A percentile compares a stretch with the other conserved stretches of the same genome.
phyloP scores from a whole-genome alignment of 2,113 vertebrate genomes.

The Clarias batrachus region DNA sequence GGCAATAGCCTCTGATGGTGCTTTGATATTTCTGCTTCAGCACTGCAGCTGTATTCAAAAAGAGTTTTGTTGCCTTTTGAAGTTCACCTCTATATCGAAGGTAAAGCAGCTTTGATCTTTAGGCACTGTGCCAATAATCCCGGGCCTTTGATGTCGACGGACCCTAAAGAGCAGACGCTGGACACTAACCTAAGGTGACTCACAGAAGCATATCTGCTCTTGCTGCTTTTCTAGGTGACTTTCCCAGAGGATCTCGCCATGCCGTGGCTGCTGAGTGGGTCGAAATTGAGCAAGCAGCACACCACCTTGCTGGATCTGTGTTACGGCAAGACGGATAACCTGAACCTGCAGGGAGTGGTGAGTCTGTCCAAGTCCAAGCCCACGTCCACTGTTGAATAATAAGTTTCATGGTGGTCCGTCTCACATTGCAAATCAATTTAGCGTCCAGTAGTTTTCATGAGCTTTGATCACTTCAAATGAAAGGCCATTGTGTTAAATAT shows the following conservation, averaged over 20 bases:
- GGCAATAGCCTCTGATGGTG: not conserved
- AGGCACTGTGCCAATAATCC: constrained; percentile 44
- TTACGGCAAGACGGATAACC: constrained; percentile 60
- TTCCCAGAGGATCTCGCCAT: constrained; percentile 55
- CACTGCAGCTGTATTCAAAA: constrained; percentile 15
- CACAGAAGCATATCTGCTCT: constrained; percentile 33
- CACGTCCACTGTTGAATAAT: not conserved
- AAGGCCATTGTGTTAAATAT: not conserved
- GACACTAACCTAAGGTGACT: constrained; percentile 13
- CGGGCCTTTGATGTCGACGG: constrained; percentile 33
- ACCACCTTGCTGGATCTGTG: constrained; percentile 62
- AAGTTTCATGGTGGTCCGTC: constrained; percentile 2
- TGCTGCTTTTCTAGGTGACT: constrained; percentile 51
- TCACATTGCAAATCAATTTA: constrained; percentile 8
- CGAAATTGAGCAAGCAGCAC: constrained; percentile 54
- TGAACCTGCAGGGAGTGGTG: constrained; percentile 59
- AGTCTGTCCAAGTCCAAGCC: constrained; percentile 35
- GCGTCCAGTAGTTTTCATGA: not conserved
- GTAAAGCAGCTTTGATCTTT: constrained; percentile 49
- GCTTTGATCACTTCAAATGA: not conserved
- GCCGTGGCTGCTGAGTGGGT: constrained; percentile 57
- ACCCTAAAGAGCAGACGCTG: constrained; percentile 25
- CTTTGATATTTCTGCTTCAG: constrained; percentile 34
- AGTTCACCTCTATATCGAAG: constrained; percentile 36
- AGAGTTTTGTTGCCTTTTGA: constrained; percentile 36